Conservation (phyloP, 2,113 vertebrate species). For the Corvus cornix region DNA sequence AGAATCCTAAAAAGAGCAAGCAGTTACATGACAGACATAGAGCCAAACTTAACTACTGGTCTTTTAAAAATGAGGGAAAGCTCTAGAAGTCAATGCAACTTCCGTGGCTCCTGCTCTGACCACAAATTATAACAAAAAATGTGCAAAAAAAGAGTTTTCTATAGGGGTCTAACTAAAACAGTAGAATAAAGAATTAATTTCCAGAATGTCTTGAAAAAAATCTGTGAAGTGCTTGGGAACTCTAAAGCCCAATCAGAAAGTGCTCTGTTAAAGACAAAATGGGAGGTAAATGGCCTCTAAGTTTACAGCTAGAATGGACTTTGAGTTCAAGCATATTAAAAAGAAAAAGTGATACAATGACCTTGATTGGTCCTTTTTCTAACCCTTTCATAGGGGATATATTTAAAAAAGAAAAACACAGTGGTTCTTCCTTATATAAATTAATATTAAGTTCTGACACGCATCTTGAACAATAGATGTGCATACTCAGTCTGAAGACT, state of each 20-base stretch:
- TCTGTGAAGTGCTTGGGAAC: neutral
- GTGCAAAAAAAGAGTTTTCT: neutral
- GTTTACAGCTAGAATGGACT: neutral
- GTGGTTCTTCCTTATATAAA: neutral
- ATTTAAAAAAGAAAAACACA: neutral
- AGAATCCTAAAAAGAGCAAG: neutral
- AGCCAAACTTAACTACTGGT: neutral
- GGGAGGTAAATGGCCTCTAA: neutral
- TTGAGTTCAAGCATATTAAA: neutral
- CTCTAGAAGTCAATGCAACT: neutral
- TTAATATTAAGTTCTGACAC: neutral
- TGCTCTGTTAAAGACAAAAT: neutral
- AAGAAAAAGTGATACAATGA: neutral
- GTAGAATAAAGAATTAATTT: neutral
- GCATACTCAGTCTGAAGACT: neutral
- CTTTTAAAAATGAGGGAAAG: neutral
- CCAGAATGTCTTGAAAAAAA: neutral
- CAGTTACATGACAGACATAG: neutral
- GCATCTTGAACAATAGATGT: neutral
- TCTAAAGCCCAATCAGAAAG: neutral
- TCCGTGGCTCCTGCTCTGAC: neutral
- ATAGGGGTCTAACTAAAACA: neutral
- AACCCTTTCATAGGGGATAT: neutral
- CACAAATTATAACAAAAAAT: neutral
- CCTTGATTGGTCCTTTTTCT: neutral